These are phyloP conservation scores for Dryas iulia DNA, from an alignment of 1,140 invertebrate species.

Conservation along the genomic window DNA sequence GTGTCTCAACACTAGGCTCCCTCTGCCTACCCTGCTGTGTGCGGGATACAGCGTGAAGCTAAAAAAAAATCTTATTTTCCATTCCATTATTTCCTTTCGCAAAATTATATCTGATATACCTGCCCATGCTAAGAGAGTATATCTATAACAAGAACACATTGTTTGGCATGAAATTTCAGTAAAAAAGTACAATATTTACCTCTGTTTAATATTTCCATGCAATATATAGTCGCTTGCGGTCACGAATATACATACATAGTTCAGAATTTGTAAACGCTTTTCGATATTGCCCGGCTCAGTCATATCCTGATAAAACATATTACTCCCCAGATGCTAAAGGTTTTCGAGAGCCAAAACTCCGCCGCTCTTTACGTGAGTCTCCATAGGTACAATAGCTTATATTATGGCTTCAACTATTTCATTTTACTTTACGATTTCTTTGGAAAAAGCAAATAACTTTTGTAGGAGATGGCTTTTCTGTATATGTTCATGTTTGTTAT, in stretches of 20 bases:
- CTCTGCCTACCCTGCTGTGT: too few species aligned
- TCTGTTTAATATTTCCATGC: neutral
- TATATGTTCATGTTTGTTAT: neutral
- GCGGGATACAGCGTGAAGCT: too few species aligned
- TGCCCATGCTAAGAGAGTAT: neutral
- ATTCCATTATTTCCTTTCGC: too few species aligned
- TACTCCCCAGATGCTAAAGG: slow-evolving; percentile 18
- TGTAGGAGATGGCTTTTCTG: neutral
- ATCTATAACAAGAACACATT: neutral
- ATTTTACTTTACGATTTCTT: neutral
- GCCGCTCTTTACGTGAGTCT: neutral
- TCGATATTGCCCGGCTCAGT: slow-evolving; percentile 13
- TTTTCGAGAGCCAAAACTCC: slow-evolving; percentile 20
- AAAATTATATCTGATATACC: too few species aligned
- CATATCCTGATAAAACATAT: slow-evolving; percentile 23
- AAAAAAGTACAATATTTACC: neutral
- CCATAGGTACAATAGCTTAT: slow-evolving; percentile 3
- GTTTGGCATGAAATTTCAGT: neutral
- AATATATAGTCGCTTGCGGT: slow-evolving; percentile 5
- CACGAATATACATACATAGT: slow-evolving; percentile 6
- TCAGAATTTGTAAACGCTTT: slow-evolving; percentile 10
- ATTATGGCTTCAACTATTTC: neutral
- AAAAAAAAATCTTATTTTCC: too few species aligned
- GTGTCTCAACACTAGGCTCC: too few species aligned
- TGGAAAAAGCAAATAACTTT: neutral